phyloP scores from a whole-genome alignment of 2,113 vertebrate species.

The Coptodon rendalli region DNA sequence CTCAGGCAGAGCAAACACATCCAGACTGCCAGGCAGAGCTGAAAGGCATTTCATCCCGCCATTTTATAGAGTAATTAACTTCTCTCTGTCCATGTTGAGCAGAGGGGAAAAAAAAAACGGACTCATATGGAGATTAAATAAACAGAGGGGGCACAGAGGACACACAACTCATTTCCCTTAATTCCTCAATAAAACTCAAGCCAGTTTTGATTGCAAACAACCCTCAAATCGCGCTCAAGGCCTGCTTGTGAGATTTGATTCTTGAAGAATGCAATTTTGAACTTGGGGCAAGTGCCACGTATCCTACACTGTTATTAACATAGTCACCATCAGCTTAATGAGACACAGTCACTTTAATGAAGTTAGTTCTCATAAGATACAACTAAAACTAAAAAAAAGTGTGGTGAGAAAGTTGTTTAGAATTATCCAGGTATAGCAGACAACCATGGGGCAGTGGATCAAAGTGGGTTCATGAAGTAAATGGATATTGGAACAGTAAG shows the following conservation, averaged over 20 bases:
- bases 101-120: not conserved
- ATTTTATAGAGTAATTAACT: constrained; percentile 55
- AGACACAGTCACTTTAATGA: not conserved
- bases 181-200: constrained; percentile 53
- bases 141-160: constrained; percentile 49
- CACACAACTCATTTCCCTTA: constrained; percentile 59
- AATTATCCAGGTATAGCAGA: constrained; percentile 14
- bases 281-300: not conserved
- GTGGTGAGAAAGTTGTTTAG: not conserved
- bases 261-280: constrained; percentile 26
- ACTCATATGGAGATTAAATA: constrained; percentile 51
- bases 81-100: constrained; percentile 27
- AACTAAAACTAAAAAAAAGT: not conserved
- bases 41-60: constrained; percentile 27
- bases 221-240: constrained; percentile 33
- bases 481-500: constrained; percentile 35
- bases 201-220: constrained; percentile 52
- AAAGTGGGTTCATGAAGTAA: constrained; percentile 36
- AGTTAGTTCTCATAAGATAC: not conserved
- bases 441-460: constrained; percentile 22
- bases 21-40: constrained; percentile 21
- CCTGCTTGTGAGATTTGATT: constrained; percentile 36
- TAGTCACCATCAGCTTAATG: not conserved
- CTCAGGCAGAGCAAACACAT: constrained; percentile 56
- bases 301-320: not conserved